Percentiles rank a stretch among this genome's conserved stretches.
Conservation (phyloP, 2,113 vertebrate genomes). For the Sphaerodactylus townsendi region DNA sequence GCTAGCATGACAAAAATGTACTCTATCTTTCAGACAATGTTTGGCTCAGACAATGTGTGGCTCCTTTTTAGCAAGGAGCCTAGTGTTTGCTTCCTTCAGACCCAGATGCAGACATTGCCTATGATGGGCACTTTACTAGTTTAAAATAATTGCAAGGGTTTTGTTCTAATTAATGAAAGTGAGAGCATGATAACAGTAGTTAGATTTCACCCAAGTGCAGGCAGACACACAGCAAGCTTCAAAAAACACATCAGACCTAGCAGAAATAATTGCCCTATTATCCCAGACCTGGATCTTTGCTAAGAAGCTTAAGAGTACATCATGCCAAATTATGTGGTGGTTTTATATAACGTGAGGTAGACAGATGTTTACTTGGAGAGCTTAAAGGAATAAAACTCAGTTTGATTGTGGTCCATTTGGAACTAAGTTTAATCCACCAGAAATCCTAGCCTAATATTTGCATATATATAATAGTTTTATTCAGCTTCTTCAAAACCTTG, state of each 20-base stretch:
- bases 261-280: slow-evolving; percentile 22
- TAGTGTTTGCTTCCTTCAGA: neutral
- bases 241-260: slow-evolving; percentile 7
- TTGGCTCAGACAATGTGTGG: neutral
- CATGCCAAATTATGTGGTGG: slow-evolving; percentile 10
- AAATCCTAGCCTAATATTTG: neutral
- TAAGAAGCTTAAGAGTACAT: slow-evolving; percentile 2
- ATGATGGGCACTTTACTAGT: neutral
- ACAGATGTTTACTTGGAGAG: neutral
- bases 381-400: neutral
- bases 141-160: neutral
- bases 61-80: neutral
- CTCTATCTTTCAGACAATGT: neutral
- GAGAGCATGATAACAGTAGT: neutral
- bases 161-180: neutral
- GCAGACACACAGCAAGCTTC: neutral
- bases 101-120: neutral
- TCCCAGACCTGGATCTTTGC: slow-evolving; percentile 2
- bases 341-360: neutral
- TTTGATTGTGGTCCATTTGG: neutral
- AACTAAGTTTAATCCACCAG: neutral
- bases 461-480: neutral
- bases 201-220: slow-evolving; percentile 11
- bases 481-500: too few relatives aligned
- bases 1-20: neutral